Evolutionary conservation across 2,113 vertebrate species (phyloP), one percentile per base, ranked within the genome.

Genomic region (Rana temporaria): DNA sequence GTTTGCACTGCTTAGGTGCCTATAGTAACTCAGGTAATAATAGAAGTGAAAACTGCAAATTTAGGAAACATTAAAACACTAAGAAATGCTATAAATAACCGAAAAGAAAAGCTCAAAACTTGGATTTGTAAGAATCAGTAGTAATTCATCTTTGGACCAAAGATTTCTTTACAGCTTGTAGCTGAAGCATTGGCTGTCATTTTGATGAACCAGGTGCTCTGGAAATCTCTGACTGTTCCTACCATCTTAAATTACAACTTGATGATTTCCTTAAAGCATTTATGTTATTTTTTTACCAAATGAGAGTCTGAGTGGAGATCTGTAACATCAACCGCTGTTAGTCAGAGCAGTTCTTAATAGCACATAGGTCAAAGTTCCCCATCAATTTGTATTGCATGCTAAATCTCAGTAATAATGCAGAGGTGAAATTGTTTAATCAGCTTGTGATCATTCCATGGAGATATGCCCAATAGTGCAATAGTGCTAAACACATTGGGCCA

Each of bases 241-340:
- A 60, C 53, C 30, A 42, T 79, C 57, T 79, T 57, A 42, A 57
- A 68, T 79, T 79, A 79, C 77, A 67, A 68, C 64, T 79, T 79
- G 77, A 57, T 48, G 77, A 67, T 68, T 79, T 68, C 30, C 77
- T 68, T 67, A 65, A 68, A 66, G 52, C 64, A 68, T 79, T 48
- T 69, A 79, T 68, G 65, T 69, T 68, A 68, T 79, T 68, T 79
- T 79, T 20, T 20, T 17, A 78, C 76, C 19, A 69, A 52, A 59
- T 68, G 64, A n/a, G 60, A 66, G 65, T 79, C 65, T 79, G 77
- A 62, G 63, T 57, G 52, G 53, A 38, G 24, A 67, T 57, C n/a
- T 57, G 77, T 67, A 69, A 79, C 65, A n/a, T 79, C 14, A 79
- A 30, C 15, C 77, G 64, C 52, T 59, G 63, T 38, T 18, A 32